Evolutionary conservation across 2,113 vertebrate genomes (phyloP).

Genomic region (Chloropsis cyanopogon): DNA sequence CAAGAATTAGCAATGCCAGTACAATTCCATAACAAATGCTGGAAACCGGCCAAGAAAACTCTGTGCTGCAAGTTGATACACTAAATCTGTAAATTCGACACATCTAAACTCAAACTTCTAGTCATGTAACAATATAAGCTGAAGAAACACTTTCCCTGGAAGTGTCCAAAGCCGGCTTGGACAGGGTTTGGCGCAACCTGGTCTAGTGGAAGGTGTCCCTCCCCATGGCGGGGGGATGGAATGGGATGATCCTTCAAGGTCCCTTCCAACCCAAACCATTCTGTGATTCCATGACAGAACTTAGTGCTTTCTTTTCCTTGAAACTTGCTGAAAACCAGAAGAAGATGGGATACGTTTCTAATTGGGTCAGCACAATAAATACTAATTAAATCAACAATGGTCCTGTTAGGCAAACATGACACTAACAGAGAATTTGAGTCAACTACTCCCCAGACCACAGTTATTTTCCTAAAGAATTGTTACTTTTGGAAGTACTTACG

Average conservation of each 20-base stretch:
- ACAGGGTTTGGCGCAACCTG: neutral
- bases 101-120: neutral
- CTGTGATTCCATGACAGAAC: neutral
- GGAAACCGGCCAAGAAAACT: neutral
- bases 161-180: neutral
- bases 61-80: neutral
- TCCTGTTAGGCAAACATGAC: neutral
- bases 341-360: neutral
- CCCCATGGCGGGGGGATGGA: neutral
- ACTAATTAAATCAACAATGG: neutral
- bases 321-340: neutral
- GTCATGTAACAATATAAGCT: neutral
- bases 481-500: constrained; percentile 4
- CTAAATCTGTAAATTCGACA: neutral
- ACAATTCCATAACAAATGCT: neutral
- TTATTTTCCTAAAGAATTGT: neutral
- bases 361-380: neutral
- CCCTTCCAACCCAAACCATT: neutral
- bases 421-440: neutral
- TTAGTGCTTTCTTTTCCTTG: neutral
- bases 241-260: neutral
- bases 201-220: neutral
- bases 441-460: neutral
- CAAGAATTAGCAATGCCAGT: neutral
- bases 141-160: neutral